A percentile compares a stretch with the other conserved stretches of the same genome.
Evolutionary conservation across 2,113 vertebrate genomes (phyloP).

Genomic region (Malaclemys terrapin): DNA sequence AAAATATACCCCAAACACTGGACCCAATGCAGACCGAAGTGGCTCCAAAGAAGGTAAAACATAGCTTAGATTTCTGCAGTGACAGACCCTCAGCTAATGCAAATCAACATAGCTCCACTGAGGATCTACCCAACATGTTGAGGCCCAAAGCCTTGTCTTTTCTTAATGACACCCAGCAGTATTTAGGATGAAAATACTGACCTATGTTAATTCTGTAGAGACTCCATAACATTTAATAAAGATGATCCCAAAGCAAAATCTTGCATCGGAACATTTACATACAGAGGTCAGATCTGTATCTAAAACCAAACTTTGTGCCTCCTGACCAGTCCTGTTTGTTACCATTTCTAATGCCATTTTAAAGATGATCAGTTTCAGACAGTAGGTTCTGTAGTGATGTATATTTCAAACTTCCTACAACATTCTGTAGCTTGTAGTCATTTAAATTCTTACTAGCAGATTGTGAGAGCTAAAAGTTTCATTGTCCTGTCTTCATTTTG

Average conservation of each 20-base stretch:
- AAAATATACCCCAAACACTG: conserved; percentile 97
- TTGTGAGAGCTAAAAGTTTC: neutral
- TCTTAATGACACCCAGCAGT: neutral
- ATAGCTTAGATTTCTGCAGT: fast-evolving
- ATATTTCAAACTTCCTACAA: neutral
- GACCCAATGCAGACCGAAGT: conserved; percentile 90
- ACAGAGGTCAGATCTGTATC: neutral
- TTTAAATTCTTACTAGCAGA: neutral
- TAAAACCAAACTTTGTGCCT: neutral
- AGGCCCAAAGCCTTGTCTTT: fast-evolving
- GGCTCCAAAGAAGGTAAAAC: conserved; percentile 94
- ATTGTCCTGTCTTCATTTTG: neutral
- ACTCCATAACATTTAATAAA: fast-evolving
- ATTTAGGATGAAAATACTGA: neutral
- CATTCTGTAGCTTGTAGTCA: neutral
- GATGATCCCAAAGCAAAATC: neutral
- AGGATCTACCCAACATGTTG: fast-evolving
- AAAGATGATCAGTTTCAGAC: fast-evolving
- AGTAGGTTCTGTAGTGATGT: neutral
- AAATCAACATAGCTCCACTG: fast-evolving
- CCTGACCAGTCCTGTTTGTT: neutral
- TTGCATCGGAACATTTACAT: neutral
- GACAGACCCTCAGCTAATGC: neutral
- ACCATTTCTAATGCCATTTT: neutral
- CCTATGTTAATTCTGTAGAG: neutral